Evolutionary conservation across 2,888 invertebrate species (phyloP), one percentile per base, ranked within the genome.

Genomic region (Drosophila helvetica): DNA sequence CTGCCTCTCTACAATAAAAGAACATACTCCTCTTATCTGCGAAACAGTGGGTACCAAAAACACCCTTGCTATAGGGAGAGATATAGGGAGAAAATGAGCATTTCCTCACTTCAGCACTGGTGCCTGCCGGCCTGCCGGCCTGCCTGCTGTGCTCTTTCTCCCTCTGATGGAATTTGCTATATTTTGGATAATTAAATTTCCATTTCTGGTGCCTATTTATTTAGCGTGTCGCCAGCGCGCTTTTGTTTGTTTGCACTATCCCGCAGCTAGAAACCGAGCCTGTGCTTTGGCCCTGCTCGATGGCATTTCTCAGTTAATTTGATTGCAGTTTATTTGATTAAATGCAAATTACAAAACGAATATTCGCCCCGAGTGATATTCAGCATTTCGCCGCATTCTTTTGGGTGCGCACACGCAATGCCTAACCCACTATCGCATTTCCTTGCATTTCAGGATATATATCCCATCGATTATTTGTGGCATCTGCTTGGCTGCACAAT

Each of bases 171-270:
- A 27, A 42, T 30, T 15, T 30, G 38, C 58, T 57, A 65, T 52
- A 78, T 67, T 78, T 69, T 52, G 54, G 53, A 61, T 72, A 78
- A 78, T 78, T 78, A 59, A 79, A 71, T 67, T 80, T 61, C 66
- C 72, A 59, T 66, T 69, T 59, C 52, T 30, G 47, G 38, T 70
- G 60, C 60, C 72, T 63, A 63, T 30, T 64, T 52, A 51, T 62
- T 78, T 72, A 54, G 30, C 38, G 30, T 33, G 22, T 6, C n/a
- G n/a, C 38, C 15, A 7, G 38, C 38, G 38, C 38, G 15, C 38
- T 42, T 50, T 53, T 60, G 45, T 71, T 57, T 62, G 50, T 69
- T 70, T 69, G 55, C 61, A 9, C 6, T 38, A n/a, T 15, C 55
- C 45, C 22, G 45, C n/a, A 56, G 56, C 25, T 42, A 10, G 18